Conservation (phyloP, 2,888 invertebrate species). For the Mimachlamys varia region DNA sequence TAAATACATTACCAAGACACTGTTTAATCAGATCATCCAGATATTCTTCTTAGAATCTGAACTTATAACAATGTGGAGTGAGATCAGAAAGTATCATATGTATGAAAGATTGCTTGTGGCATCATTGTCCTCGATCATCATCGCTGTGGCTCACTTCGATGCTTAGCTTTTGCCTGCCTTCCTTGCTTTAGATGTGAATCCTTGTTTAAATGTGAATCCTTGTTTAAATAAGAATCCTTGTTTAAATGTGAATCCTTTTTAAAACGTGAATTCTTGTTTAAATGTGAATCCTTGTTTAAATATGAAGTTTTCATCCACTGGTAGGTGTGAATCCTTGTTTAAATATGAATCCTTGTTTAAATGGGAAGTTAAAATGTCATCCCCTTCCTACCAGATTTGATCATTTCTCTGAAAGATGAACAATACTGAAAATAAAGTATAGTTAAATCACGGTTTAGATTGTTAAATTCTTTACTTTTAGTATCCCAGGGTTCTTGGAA, state of each 20-base stretch:
- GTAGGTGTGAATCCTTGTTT: no score
- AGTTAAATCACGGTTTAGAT: background rate
- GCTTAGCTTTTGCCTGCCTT: conserved; percentile 19
- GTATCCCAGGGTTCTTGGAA: background rate
- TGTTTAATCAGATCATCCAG: background rate
- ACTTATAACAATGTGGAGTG: background rate
- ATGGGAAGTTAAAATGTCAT: no score
- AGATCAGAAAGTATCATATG: background rate
- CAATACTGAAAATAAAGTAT: background rate
- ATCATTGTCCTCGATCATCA: background rate
- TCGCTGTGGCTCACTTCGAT: background rate
- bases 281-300: background rate
- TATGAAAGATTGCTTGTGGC: background rate
- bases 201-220: no score
- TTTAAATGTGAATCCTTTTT: background rate
- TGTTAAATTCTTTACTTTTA: background rate
- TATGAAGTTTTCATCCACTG: no score
- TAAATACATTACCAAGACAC: no score
- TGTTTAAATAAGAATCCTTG: no score
- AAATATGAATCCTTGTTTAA: no score
- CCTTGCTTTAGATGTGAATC: background rate
- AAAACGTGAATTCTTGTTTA: no score
- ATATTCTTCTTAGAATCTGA: background rate
- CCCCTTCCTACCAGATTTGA: background rate
- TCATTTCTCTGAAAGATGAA: background rate